These are phyloP conservation scores for Eupithecia centaureata DNA, from an alignment of 2,888 invertebrate genomes.

Conservation along the genomic window DNA sequence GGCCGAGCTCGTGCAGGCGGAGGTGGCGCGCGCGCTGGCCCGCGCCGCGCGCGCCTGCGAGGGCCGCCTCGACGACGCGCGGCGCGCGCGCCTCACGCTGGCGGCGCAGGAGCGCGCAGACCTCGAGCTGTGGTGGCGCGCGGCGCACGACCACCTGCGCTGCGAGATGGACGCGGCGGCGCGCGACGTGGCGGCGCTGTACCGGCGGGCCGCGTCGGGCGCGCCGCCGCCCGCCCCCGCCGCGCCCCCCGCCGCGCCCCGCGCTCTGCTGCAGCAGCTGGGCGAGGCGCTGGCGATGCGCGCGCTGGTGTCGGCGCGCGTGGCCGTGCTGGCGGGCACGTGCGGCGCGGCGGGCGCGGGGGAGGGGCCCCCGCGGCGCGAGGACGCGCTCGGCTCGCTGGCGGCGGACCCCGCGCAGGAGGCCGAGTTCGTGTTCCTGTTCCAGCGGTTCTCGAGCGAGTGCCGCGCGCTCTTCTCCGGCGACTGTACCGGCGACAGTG, in stretches of 20 bases:
- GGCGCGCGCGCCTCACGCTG: conserved; percentile 84
- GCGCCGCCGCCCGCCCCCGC: conserved; percentile 68
- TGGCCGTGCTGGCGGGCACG: conserved; percentile 86
- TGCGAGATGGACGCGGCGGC: conserved; percentile 89
- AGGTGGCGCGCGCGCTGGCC: conserved; percentile 89
- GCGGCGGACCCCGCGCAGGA: conserved; percentile 85
- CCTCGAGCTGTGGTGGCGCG: conserved; percentile 89
- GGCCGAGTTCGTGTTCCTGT: conserved; percentile 87
- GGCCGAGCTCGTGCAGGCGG: conserved; percentile 89
- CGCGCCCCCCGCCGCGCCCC: conserved; percentile 67
- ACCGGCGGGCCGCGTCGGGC: conserved; percentile 82
- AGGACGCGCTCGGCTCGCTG: conserved; percentile 74
- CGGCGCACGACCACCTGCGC: conserved; percentile 88
- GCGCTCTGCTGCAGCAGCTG: conserved; percentile 55
- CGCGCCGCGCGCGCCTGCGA: conserved; percentile 89
- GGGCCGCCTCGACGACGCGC: conserved; percentile 81
- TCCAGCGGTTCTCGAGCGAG: conserved; percentile 86
- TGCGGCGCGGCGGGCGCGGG: conserved; percentile 64
- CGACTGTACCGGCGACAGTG: conserved; percentile 83
- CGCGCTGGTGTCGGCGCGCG: conserved; percentile 88
- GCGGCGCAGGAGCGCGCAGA: conserved; percentile 88
- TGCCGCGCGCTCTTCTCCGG: conserved; percentile 84
- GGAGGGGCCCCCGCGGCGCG: conserved; percentile 56
- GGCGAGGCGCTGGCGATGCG: conserved; percentile 60
- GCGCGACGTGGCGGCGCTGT: conserved; percentile 86